phyloP scores from a whole-genome alignment of 2,797 vertebrate genomes.

The Arctocebus calabarensis region DNA sequence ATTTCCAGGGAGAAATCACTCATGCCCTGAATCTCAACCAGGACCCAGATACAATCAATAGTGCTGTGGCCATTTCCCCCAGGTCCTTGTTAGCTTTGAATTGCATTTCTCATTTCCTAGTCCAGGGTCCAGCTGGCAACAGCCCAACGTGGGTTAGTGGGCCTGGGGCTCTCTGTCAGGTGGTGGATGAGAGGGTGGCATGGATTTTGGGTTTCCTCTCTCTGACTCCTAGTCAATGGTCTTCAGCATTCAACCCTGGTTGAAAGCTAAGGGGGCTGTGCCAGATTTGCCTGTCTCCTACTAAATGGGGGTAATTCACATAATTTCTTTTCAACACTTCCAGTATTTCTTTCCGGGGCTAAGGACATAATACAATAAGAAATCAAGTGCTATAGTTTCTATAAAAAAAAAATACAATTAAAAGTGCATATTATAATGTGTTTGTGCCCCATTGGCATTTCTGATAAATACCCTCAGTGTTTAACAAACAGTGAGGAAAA shows the following conservation, averaged over 20 bases:
- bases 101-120: not conserved
- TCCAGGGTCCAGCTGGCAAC: not conserved
- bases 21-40: not conserved
- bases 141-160: not conserved
- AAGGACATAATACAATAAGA: constrained; percentile 37
- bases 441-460: constrained; percentile 41
- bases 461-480: constrained; percentile 60
- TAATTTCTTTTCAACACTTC: constrained; percentile 37
- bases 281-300: constrained; percentile 30
- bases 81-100: not conserved
- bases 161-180: not conserved
- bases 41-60: not conserved
- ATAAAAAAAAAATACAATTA: not conserved
- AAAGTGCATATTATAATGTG: not conserved
- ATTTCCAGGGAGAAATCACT: not conserved
- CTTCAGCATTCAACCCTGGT: not conserved
- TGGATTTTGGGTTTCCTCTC: no score
- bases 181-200: no score
- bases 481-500: constrained; percentile 66
- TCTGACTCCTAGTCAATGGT: not conserved
- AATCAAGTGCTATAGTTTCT: constrained; percentile 8
- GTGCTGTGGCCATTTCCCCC: not conserved
- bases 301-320: constrained; percentile 15
- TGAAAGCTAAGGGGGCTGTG: not conserved
- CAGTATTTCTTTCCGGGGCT: not conserved